Evolutionary conservation across 2,888 invertebrate species (phyloP).

Genomic region (Lepidochrysops patricia): DNA sequence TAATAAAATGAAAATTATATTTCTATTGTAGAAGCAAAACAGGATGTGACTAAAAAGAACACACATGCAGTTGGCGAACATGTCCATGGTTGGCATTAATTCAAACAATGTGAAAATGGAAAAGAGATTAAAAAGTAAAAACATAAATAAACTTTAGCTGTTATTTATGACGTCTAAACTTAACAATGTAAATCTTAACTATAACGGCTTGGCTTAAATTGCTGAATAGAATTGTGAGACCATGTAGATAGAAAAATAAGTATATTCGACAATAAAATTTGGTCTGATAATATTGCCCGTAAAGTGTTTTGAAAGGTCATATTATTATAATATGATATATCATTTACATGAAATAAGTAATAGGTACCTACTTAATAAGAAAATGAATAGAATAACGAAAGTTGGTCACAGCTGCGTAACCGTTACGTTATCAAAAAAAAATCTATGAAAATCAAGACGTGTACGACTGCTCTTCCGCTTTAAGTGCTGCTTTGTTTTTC

Average conservation of each 20-base stretch:
- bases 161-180: background rate
- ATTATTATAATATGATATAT: too few species aligned
- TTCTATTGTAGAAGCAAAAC: background rate
- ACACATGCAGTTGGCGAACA: background rate
- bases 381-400: too few species aligned
- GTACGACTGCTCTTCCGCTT: too few species aligned
- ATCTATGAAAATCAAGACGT: too few species aligned
- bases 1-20: too few species aligned
- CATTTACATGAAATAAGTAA: too few species aligned
- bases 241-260: background rate
- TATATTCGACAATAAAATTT: background rate
- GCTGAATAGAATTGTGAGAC: background rate
- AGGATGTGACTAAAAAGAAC: background rate
- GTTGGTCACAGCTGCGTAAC: too few species aligned
- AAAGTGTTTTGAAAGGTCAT: too few species aligned
- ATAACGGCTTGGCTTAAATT: background rate
- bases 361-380: too few species aligned
- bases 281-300: too few species aligned
- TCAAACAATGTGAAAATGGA: background rate
- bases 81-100: background rate
- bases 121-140: background rate
- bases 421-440: too few species aligned
- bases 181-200: background rate
- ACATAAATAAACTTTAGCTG: background rate
- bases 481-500: too few species aligned